A percentile compares a stretch with the other conserved stretches of the same genome.
These are phyloP conservation scores for Proales similis DNA, from an alignment of 1,140 invertebrate species.

Conservation along the genomic window DNA sequence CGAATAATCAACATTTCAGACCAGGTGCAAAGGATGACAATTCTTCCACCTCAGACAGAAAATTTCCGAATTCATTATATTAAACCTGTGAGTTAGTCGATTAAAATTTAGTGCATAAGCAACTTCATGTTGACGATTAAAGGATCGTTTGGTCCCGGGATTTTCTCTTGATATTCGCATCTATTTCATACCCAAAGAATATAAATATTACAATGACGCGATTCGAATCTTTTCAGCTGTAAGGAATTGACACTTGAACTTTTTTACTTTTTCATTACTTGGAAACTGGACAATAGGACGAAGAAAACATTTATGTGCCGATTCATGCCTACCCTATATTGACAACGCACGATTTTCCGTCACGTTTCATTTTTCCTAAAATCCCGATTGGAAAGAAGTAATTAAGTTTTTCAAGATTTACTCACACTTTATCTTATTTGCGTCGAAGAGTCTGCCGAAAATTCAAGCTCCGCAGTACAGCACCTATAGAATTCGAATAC, in stretches of 20 bases:
- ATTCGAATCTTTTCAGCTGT: constrained; percentile 44
- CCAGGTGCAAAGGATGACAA: constrained; percentile 49
- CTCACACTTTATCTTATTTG: not conserved
- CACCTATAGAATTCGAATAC: constrained; percentile 54
- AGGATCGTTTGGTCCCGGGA: constrained; percentile 29
- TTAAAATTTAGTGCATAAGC: not conserved
- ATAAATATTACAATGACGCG: constrained; percentile 53
- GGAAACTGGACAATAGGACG: constrained; percentile 41
- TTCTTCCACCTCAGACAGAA: constrained; percentile 51
- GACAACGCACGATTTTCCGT: constrained; percentile 48
- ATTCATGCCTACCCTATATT: constrained; percentile 53
- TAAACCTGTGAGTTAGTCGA: constrained; percentile 41
- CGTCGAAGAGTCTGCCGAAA: constrained; percentile 1
- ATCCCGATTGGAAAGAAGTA: constrained; percentile 50
- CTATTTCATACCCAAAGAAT: constrained; percentile 51
- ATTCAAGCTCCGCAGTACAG: constrained; percentile 47
- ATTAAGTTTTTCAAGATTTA: constrained; percentile 24
- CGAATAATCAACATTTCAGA: constrained; percentile 48
- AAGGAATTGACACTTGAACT: not conserved
- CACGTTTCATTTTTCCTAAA: constrained; percentile 47
- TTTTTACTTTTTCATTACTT: not conserved
- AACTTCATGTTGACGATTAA: not conserved
- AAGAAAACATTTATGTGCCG: constrained; percentile 51
- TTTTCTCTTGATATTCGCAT: constrained; percentile 45
- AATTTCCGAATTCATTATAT: constrained; percentile 51